Evolutionary conservation across 2,888 invertebrate genomes (phyloP).

Genomic region (Doris montereyensis): DNA sequence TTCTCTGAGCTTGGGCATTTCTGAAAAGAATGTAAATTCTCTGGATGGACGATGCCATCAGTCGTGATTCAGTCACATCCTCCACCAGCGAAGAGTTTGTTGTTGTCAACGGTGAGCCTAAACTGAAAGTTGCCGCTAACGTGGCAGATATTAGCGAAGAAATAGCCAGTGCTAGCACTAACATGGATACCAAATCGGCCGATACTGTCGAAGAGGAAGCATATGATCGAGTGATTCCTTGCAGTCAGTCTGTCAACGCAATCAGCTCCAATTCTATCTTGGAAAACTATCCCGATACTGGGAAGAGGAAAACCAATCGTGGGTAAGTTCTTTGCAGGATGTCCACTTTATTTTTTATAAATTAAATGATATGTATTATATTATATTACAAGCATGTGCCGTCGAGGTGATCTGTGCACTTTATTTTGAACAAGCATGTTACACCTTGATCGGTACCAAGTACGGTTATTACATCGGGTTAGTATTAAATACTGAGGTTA

Average conservation of each 20-base stretch:
- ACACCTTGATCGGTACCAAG: no score
- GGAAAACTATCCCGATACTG: conserved; percentile 39
- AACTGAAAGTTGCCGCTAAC: conserved; percentile 79
- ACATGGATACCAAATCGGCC: conserved; percentile 24
- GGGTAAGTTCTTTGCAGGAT: no score
- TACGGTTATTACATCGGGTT: no score
- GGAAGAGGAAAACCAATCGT: no score
- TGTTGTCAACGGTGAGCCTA: conserved; percentile 78
- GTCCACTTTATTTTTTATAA: no score
- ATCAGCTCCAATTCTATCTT: conserved; percentile 34
- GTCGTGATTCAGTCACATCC: conserved; percentile 80
- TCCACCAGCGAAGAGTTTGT: conserved; percentile 82
- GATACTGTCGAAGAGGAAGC: conserved; percentile 26
- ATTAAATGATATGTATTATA: no score
- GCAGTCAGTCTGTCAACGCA: conserved; percentile 43
- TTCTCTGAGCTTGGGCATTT: conserved; percentile 2
- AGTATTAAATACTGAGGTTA: no score
- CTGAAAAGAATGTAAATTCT: conserved; percentile 34
- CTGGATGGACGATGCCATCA: conserved; percentile 74
- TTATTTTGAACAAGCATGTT: no score
- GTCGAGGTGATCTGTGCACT: no score
- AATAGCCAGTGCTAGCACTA: conserved; percentile 50
- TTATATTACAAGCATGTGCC: no score
- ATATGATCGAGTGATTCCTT: conserved; percentile 53
- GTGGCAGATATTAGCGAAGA: conserved; percentile 75